A percentile compares a stretch with the other conserved stretches of the same genome.
Evolutionary conservation across 2,888 invertebrate species (phyloP).

Genomic region (Mellilla xanthometata): DNA sequence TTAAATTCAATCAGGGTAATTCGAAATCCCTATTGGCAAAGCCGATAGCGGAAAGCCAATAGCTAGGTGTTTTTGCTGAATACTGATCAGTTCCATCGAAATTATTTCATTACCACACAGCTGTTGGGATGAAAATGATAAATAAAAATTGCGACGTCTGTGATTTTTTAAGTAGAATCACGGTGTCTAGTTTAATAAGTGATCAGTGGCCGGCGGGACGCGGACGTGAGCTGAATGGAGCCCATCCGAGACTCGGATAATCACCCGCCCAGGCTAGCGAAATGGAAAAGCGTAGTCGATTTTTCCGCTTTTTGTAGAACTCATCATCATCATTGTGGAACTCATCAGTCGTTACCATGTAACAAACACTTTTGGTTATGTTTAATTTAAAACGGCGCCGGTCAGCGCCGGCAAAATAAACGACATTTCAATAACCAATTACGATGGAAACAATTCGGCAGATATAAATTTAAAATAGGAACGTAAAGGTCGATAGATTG

Average conservation of each 20-base stretch:
- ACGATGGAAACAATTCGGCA: constrained; percentile 54
- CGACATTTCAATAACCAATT: constrained; percentile 42
- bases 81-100: constrained; percentile 67
- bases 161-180: constrained; percentile 73
- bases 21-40: constrained; percentile 49
- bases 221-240: constrained; percentile 57
- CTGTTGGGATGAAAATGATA: constrained; percentile 67
- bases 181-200: constrained; percentile 77
- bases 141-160: constrained; percentile 71
- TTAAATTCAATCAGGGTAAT: constrained; percentile 60
- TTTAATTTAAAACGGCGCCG: constrained; percentile 10
- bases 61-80: constrained; percentile 59
- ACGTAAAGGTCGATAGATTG: constrained; percentile 72
- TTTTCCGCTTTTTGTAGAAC: constrained; percentile 9
- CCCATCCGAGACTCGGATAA: constrained; percentile 49
- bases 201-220: constrained; percentile 72
- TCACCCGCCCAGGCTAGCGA: constrained; percentile 31
- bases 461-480: constrained; percentile 61
- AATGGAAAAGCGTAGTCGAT: no score
- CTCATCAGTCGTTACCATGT: background rate
- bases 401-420: constrained; percentile 32
- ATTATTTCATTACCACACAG: constrained; percentile 70
- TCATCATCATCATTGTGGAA: no score
- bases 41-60: constrained; percentile 49
- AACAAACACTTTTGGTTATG: background rate